Percentiles rank a stretch among this genome's conserved stretches.
Evolutionary conservation across 1,140 invertebrate genomes (phyloP).

Genomic region (Pseudomyrmex pallidus): DNA sequence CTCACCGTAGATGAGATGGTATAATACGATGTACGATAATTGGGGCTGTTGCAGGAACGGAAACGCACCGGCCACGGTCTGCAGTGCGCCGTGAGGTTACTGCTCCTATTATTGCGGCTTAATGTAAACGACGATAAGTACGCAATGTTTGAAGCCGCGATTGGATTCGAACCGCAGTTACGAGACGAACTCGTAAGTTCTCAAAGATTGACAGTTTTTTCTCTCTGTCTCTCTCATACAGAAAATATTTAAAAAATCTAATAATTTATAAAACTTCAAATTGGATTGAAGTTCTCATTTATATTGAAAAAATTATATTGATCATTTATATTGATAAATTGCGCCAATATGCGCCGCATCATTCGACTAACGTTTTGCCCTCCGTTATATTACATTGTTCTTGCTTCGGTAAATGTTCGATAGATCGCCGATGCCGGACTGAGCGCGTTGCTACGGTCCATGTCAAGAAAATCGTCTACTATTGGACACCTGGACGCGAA

Average conservation of each 20-base stretch:
- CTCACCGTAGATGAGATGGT: not conserved
- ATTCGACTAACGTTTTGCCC: not conserved
- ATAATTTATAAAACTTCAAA: too few species aligned
- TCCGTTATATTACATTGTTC: not conserved
- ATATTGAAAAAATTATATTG: not conserved
- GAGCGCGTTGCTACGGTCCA: conserved; percentile 58
- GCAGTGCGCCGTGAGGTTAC: conserved; percentile 69
- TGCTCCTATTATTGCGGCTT: conserved; percentile 72
- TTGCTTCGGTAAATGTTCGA: not conserved
- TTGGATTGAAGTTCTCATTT: not conserved
- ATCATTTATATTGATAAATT: too few species aligned
- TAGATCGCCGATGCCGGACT: conserved; percentile 76
- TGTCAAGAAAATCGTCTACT: conserved; percentile 53
- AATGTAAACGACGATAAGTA: conserved; percentile 77
- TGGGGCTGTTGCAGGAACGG: conserved; percentile 70
- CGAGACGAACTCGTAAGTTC: conserved; percentile 77
- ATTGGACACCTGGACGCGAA: conserved; percentile 21
- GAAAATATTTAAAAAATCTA: too few species aligned
- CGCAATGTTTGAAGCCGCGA: conserved; percentile 75
- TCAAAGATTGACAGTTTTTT: not conserved
- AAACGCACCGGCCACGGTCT: conserved; percentile 72
- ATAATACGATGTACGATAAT: conserved; percentile 21
- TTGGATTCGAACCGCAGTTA: conserved; percentile 76
- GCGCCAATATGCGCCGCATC: not conserved
- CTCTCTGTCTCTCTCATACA: too few species aligned